phyloP scores from a whole-genome alignment of 2,888 invertebrate genomes.

The Girardia tigrina region DNA sequence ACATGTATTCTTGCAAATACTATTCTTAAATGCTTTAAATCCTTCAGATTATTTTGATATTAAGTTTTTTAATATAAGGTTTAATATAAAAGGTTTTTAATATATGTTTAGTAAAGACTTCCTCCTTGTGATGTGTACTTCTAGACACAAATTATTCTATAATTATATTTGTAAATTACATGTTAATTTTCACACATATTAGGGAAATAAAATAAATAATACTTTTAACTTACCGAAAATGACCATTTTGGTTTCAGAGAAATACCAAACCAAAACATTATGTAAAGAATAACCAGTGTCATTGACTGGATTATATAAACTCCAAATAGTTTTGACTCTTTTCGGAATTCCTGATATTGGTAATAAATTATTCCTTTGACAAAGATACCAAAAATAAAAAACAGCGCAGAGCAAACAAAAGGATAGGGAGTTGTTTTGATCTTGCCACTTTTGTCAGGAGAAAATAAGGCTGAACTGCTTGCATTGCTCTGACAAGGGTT shows the following conservation, averaged over 20 bases:
- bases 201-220: background rate
- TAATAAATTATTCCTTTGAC: background rate
- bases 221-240: background rate
- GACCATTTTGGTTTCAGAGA: constrained; percentile 12
- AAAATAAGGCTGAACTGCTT: background rate
- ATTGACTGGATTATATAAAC: background rate
- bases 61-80: no score
- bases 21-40: no score
- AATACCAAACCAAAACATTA: background rate
- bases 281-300: background rate
- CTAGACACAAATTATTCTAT: no score
- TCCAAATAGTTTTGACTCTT: background rate
- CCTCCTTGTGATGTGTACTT: no score
- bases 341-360: background rate
- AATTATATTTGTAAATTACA: no score
- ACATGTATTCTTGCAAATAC: no score
- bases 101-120: no score
- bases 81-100: no score
- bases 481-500: background rate
- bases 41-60: no score
- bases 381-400: background rate
- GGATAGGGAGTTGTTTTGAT: background rate
- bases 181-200: no score
- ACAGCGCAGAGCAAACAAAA: background rate
- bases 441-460: background rate